phyloP scores from a whole-genome alignment of 2,113 vertebrate genomes.

The Meriones unguiculatus region DNA sequence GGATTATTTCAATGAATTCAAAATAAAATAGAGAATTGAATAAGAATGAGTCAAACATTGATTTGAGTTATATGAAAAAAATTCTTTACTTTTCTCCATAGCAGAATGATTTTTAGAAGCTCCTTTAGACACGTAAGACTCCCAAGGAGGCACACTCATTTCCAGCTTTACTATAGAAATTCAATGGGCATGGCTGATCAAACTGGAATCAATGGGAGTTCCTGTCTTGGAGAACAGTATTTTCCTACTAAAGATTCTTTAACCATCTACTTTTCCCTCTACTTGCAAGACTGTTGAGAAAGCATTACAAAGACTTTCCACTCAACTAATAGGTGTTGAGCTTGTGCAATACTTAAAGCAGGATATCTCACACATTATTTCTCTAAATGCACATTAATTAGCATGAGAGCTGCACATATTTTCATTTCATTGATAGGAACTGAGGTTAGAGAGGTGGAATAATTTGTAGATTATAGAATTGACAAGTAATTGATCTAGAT shows the following conservation, averaged over 20 bases:
- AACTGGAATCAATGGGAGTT: not conserved
- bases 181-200: not conserved
- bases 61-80: constrained; percentile 5
- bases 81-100: not conserved
- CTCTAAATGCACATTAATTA: not conserved
- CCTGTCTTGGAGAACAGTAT: not conserved
- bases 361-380: not conserved
- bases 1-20: constrained; percentile 1
- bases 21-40: constrained; percentile 56
- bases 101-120: constrained; percentile 19
- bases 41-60: not conserved
- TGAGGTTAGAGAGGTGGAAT: not conserved
- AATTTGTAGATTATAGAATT: not conserved
- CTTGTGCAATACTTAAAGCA: not conserved
- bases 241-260: not conserved
- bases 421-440: not conserved
- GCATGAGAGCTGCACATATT: not conserved
- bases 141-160: not conserved
- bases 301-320: not conserved
- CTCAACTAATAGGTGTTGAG: not conserved
- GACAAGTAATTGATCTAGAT: not conserved
- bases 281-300: not conserved
- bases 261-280: not conserved
- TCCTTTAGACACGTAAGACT: not conserved
- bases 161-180: not conserved